Base-by-base conservation (phyloP, 2,888 invertebrate species). In the Asteroscopus sphinx region DNA sequence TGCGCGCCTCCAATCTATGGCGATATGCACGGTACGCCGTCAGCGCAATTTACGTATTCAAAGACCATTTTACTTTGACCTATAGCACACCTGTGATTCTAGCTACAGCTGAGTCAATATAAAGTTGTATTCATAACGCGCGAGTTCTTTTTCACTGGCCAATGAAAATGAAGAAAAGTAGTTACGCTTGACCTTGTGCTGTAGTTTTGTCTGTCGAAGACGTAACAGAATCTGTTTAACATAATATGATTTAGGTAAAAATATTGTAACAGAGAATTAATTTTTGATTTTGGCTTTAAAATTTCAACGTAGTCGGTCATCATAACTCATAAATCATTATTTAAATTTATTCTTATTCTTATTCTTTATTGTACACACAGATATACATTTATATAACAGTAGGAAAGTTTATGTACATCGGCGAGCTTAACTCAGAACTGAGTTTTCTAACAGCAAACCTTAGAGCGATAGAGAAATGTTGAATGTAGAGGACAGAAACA, bases 1-100 rank as follows among this genome's bases (percentile, higher is more conserved):
- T 85, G 81, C 88, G 85, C 90, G 86, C 73, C 83, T 83, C 77
- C 80, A 81, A 85, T 85, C 87, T 84, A 85, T 83, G 80, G 82
- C 86, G 85, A 76, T 87, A 85, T 87, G 86, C 81, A 83, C 77
- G 80, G 72, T 77, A 72, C 70, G 76, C 79, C 76, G 82, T 80
- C 81, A 80, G 78, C 83, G 85, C 82, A 87, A 81, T 90, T 89
- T 87, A 88, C 88, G 80, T 84, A 73, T 77, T 80, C 64, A 45
- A 45, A 46, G 65, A 72, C 91, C 85, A 87, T 59, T 82, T 73
- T 79, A 77, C 13, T 9, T 48, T 73, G 89, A 82, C 46, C 87
- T 72, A 63, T 53, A 46, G 42, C 48, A 59, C 57, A 76, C 76
- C 76, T 75, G 56, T 48, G 47, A 47, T 75, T 59, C 39, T 16